Base-by-base conservation (phyloP, 2,888 invertebrate genomes). In the Micropterix aruncella region DNA sequence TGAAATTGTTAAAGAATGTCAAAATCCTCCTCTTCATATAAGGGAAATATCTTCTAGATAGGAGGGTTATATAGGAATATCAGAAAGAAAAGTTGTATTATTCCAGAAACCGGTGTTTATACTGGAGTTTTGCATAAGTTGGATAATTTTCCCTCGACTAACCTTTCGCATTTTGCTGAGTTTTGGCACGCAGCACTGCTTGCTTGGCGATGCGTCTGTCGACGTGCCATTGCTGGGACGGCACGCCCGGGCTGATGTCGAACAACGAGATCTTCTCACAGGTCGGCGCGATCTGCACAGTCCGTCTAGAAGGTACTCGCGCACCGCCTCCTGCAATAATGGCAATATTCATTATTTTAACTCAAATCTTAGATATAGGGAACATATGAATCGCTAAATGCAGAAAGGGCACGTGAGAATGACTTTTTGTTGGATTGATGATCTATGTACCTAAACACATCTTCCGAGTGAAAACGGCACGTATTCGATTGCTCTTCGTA, bases 101-200 rank as follows among this genome's bases (percentile, higher is more conserved):
- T 46, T 9, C 16, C 3, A 37, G 19, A 47, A 18, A 46, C 40
- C 4, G 17, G 18, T 37, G 18, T 2, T n/a, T n/a, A n/a, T n/a
- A n/a, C n/a, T n/a, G n/a, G n/a, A n/a, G n/a, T n/a, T n/a, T n/a
- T n/a, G n/a, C n/a, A n/a, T n/a, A n/a, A n/a, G n/a, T n/a, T n/a
- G n/a, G n/a, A n/a, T n/a, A n/a, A n/a, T n/a, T n/a, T n/a, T n/a
- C n/a, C n/a, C n/a, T n/a, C n/a, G 14, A 37, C 55, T 57, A 56
- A 94, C 92, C 80, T 91, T 92, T 68, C 95, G 80, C 60, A 89
- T 81, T 73, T 95, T 92, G 54, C 90, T 91, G 66, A 90, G 89
- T 59, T 89, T 78, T 2, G 95, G 89, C 51, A 83, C 80, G 65
- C 96, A 97, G 74, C 96, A 96, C 54, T 75, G 75, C 52, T 79